A percentile compares a stretch with the other conserved stretches of the same genome.
phyloP scores from a whole-genome alignment of 2,113 vertebrate genomes.

The Entelurus aequoreus region DNA sequence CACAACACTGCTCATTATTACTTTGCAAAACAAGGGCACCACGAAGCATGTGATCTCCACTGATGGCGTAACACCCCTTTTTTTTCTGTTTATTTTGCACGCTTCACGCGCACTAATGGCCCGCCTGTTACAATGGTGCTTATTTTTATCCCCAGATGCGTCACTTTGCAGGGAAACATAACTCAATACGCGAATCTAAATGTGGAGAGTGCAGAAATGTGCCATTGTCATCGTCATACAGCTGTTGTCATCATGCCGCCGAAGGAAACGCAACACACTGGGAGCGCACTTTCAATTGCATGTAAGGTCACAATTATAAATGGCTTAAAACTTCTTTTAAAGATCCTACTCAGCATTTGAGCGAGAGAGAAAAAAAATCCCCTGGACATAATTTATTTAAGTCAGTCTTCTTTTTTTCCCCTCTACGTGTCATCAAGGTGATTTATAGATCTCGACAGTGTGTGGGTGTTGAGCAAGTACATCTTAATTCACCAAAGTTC shows the following conservation, averaged over 20 bases:
- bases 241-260: slow-evolving; percentile 48
- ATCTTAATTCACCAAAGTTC: slow-evolving; percentile 35
- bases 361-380: no score
- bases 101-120: slow-evolving; percentile 11
- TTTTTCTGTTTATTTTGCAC: slow-evolving; percentile 25
- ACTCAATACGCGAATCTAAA: slow-evolving; percentile 5
- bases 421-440: slow-evolving; percentile 29
- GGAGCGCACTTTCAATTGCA: neutral
- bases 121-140: slow-evolving; percentile 1
- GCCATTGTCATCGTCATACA: slow-evolving; percentile 45
- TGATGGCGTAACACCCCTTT: slow-evolving; percentile 12
- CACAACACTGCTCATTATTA: neutral
- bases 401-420: no score
- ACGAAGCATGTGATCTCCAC: slow-evolving; percentile 14
- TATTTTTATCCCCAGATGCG: slow-evolving; percentile 33
- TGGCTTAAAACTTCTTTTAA: no score
- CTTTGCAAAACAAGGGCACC: slow-evolving; percentile 2
- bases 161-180: slow-evolving; percentile 16
- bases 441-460: slow-evolving; percentile 48
- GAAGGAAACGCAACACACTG: slow-evolving; percentile 24
- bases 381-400: no score
- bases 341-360: no score
- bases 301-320: no score
- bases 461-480: slow-evolving; percentile 28
- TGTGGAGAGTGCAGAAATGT: slow-evolving; percentile 7